Evolutionary conservation across 2,888 invertebrate species (phyloP), one percentile per base, ranked within the genome.

Genomic region (Eugnorisma glareosa): DNA sequence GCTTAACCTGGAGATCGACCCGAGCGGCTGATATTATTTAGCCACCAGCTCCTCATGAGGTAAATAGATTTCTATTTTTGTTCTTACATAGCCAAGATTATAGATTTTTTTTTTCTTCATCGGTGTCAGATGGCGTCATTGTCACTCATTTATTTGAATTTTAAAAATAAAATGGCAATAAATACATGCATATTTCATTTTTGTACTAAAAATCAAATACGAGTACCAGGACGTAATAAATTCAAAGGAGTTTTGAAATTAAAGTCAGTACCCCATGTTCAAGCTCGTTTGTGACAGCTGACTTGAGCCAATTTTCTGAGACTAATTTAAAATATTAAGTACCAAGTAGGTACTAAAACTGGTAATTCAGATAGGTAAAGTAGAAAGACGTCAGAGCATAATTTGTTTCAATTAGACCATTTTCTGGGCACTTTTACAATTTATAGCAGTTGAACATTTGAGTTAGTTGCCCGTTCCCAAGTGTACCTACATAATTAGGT

Each of bases 321-420:
- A n/a, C 54, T 63, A 63, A 54, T 63, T 79, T 64, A 73, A 51
- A 73, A 72, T 64, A 57, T 73, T 64, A 80, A 80, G 54, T 48
- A 54, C 54, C 43, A 57, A 64, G 54, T 40, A n/a, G 79, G 71
- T 54, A 80, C 73, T 73, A 57, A 78, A 81, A 51, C 43, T 61
- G 51, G 24, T 18, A 71, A 79, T 79, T 28, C 51, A 61, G 59
- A 79, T 79, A 61, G 59, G 69, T 79, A 43, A 79, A 77, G 28
- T 51, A 69, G 48, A 48, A 69, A 61, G 31, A 77, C 79, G 11
- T 51, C 18, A n/a, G 81, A 57, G 40, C 31, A 21, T 73, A 81
- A 78, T 73, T 78, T 57, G 48, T 81, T 81, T 73, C 54, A 51
- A 66, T 81, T 57, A 81, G 73, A 57, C 48, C 43, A 43, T 63